Conservation (phyloP, 2,888 invertebrate species). For the Perdita meconis region DNA sequence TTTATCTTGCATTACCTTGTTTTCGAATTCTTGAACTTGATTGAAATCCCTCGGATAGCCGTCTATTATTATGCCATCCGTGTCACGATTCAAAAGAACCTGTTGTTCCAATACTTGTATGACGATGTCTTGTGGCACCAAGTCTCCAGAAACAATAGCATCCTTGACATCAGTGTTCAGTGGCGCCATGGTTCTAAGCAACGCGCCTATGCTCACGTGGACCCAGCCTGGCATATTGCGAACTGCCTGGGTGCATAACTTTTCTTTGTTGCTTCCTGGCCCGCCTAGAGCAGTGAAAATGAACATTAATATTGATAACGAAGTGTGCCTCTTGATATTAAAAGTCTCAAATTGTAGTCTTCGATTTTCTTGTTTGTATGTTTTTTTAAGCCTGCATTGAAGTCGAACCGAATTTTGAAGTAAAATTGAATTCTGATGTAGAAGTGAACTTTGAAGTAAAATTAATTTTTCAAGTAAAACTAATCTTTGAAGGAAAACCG, state of each 20-base stretch:
- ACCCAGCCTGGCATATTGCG: slow-evolving; percentile 90
- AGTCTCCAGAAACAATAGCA: slow-evolving; percentile 91
- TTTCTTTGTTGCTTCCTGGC: slow-evolving; percentile 95
- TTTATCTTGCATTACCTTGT: slow-evolving; percentile 87
- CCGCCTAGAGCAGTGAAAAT: slow-evolving; percentile 86
- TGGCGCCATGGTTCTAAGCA: slow-evolving; percentile 90
- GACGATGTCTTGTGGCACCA: slow-evolving; percentile 92
- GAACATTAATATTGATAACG: not conserved
- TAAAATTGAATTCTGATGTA: too few relatives aligned
- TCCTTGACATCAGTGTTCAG: slow-evolving; percentile 88
- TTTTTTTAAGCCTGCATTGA: too few relatives aligned
- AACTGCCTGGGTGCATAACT: slow-evolving; percentile 90
- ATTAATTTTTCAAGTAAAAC: too few relatives aligned
- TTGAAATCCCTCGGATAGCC: slow-evolving; percentile 96
- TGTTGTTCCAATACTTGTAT: slow-evolving; percentile 90
- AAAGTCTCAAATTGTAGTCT: too few relatives aligned
- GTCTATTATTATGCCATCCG: slow-evolving; percentile 94
- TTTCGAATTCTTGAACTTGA: slow-evolving; percentile 95
- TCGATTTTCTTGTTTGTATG: too few relatives aligned
- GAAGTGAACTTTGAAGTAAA: too few relatives aligned
- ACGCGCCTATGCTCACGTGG: slow-evolving; percentile 91
- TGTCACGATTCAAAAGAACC: slow-evolving; percentile 83
- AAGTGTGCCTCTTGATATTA: not conserved
- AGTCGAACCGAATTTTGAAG: too few relatives aligned
- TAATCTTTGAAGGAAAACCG: too few relatives aligned